Evolutionary conservation across 2,797 vertebrate genomes (phyloP), one percentile per base, ranked within the genome.

Genomic region (Eospalax fontanierii): DNA sequence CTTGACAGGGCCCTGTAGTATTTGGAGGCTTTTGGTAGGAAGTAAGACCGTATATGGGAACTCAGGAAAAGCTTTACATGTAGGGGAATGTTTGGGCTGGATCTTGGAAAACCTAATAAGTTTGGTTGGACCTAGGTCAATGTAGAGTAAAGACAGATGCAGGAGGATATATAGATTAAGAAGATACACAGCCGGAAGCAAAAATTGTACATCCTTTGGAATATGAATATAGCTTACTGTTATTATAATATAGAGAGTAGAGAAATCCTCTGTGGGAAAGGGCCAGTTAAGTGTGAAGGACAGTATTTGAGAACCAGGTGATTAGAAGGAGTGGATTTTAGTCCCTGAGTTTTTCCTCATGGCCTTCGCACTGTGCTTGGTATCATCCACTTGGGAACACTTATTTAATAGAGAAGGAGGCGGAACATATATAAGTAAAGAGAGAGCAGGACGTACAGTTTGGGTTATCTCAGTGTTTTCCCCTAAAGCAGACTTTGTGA

Each of bases 401-500:
- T 68, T 68, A 82, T 79, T 40, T 38, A 68, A 33, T 40, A 89
- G 57, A 59, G 12, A 18, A 12, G 18, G 38, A 63, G 14, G 2
- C 1, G 46, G 16, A 50, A 50, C 5, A 14, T 0, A 2, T 10
- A 46, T 38, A n/a, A 87, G 6, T 6, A 66, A 65, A 7, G 54
- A 68, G 43, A 63, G 15, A n/a, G 10, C 26, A 38, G 71, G 66
- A 74, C 9, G 0, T 22, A 18, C 1, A 40, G 26, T 87, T 89
- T 46, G 30, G 33, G 22, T 38, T 78, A 3, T 22, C 78, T 80
- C 6, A 2, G 2, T 54, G 33, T 94, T 76, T 26, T 61, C 40
- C 79, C 63, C 43, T 38, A 43, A 18, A 92, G 38, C 63, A 87
- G 89, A 85, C 38, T 94, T 90, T 61, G 68, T 91, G 71, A 92